These are phyloP conservation scores for Punctoribates punctum DNA, from an alignment of 2,888 invertebrate species.

Conservation along the genomic window DNA sequence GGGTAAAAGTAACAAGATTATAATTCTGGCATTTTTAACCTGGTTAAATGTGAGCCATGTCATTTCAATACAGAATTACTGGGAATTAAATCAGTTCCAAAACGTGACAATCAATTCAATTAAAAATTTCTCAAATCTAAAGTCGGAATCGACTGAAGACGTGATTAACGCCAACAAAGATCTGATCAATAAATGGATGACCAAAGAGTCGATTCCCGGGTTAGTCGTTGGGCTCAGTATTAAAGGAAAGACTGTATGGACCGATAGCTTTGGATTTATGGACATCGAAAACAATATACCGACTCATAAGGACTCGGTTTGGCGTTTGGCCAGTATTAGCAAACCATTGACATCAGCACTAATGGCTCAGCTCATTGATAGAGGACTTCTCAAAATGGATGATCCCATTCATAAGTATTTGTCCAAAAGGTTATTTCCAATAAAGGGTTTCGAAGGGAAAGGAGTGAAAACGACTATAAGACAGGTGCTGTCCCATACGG, in stretches of 20 bases:
- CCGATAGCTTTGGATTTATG: slow-evolving; percentile 14
- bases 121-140: neutral
- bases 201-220: neutral
- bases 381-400: slow-evolving; percentile 1
- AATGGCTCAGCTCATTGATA: slow-evolving; percentile 17
- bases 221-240: neutral
- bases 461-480: slow-evolving; percentile 15
- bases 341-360: slow-evolving; percentile 38
- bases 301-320: slow-evolving; percentile 28
- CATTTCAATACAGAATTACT: neutral
- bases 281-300: slow-evolving; percentile 36
- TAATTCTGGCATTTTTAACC: too few relatives aligned
- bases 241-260: slow-evolving; percentile 3
- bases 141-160: neutral
- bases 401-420: slow-evolving; percentile 12
- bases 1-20: too few relatives aligned
- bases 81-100: slow-evolving; percentile 10
- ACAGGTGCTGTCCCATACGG: slow-evolving; percentile 34
- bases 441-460: neutral
- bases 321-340: slow-evolving; percentile 26
- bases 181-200: neutral
- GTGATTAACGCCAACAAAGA: neutral
- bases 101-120: neutral
- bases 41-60: too few relatives aligned
- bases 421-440: slow-evolving; percentile 18